Conservation (phyloP, 2,113 vertebrate species). For the Urocitellus parryii region DNA sequence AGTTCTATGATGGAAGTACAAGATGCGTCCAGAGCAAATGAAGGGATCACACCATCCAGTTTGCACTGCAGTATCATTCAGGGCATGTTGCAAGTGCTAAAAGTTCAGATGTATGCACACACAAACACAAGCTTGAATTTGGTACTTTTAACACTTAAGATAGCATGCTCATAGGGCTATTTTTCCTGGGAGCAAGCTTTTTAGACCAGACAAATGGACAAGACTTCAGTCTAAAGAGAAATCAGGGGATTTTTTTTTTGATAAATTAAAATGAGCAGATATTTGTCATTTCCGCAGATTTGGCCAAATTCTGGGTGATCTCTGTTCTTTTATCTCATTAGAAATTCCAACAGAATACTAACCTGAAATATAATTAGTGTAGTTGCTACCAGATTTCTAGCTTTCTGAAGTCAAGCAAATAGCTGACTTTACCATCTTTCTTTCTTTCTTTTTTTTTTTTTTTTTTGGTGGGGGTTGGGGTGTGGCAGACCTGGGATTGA, state of each 20-base stretch:
- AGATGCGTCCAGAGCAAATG: too few relatives aligned
- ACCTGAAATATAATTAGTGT: neutral
- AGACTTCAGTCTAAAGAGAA: neutral
- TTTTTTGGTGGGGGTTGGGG: too few relatives aligned
- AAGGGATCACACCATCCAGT: neutral
- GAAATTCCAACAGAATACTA: neutral
- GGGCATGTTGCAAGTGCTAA: neutral
- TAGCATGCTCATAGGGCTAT: neutral
- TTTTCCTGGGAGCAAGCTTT: neutral
- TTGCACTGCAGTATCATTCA: neutral
- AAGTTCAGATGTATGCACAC: neutral
- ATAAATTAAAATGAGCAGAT: constrained; percentile 23
- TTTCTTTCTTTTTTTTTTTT: neutral
- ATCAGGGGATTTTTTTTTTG: neutral
- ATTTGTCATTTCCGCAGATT: neutral
- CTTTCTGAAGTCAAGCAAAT: neutral
- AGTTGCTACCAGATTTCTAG: neutral
- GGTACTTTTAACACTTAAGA: neutral
- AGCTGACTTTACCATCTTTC: neutral
- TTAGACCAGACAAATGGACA: neutral
- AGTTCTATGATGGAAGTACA: neutral
- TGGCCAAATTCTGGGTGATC: neutral
- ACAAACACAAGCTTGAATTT: neutral
- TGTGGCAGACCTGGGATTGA: too few relatives aligned
- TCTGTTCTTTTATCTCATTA: neutral